Base-by-base conservation (phyloP, 2,888 invertebrate genomes). In the Linnaemya vulpina region DNA sequence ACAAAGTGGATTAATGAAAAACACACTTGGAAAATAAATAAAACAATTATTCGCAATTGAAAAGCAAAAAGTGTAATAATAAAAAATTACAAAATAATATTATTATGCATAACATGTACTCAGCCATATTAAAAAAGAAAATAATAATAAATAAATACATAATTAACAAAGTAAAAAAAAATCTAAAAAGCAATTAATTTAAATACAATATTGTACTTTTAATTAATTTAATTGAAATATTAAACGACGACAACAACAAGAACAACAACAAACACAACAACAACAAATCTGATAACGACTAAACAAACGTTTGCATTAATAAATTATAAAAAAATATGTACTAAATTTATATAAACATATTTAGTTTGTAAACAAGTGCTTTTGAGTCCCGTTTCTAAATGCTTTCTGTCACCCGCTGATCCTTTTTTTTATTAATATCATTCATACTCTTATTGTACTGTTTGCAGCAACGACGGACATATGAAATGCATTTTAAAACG, bases 41-140 rank as follows among this genome's bases (percentile, higher is more conserved):
- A 73, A 79, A 76, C 65, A 73, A 76, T n/a, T 58, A 60, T 60
- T 77, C 51, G 30, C 20, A 22, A 60, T 67, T 67, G 22, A 53
- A 76, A 22, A 58, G 60, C 62, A 43, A 53, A 79, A 53, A 68
- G 15, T 30, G 73, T 11, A 71, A 62, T 51, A 71, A 25, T 10
- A 20, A 51, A 62, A 65, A 49, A 71, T 13, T 46, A 63, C 13
- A 53, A 53, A 76, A 53, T 46, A 30, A 30, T 3, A 30, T 30
- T 60, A 70, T 78, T 83, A 76, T 86, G 75, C 83, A 17, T 79
- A 82, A 86, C 79, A 79, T 83, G 81, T 84, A 84, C 73, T 81
- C 83, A 83, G 84, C 86, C 86, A 86, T 86, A 86, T 76, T 63
- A 67, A 73, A 49, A 20, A 75, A 35, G 51, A 63, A 20, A 35